Percentiles rank a stretch among this genome's conserved stretches.
Evolutionary conservation across 2,888 invertebrate genomes (phyloP).

Genomic region (Diarsia rubi): DNA sequence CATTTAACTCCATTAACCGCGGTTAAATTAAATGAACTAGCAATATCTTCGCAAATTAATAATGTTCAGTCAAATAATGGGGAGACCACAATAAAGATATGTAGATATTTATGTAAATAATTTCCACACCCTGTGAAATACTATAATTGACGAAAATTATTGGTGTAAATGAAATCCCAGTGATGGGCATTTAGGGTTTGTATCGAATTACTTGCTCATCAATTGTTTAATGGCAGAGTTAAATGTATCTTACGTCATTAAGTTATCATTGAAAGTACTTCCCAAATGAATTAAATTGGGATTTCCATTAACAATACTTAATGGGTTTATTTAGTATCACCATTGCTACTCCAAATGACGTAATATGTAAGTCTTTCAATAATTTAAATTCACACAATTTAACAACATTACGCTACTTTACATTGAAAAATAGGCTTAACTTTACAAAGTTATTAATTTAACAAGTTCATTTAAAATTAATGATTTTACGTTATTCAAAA

Average conservation of each 20-base stretch:
- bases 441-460: slow-evolving; percentile 29
- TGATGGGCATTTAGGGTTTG: slow-evolving; percentile 73
- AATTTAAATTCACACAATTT: slow-evolving; percentile 21
- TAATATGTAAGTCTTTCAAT: not conserved
- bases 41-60: slow-evolving; percentile 56
- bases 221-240: slow-evolving; percentile 64
- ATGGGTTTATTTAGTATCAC: not conserved
- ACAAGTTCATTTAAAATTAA: slow-evolving; percentile 18
- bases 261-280: not conserved
- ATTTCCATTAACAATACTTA: not conserved
- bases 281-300: not conserved
- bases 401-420: slow-evolving; percentile 19
- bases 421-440: slow-evolving; percentile 23
- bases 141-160: slow-evolving; percentile 89
- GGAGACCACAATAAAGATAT: slow-evolving; percentile 78
- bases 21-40: slow-evolving; percentile 56
- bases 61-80: slow-evolving; percentile 50
- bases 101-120: slow-evolving; percentile 80
- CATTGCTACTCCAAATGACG: not conserved
- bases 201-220: slow-evolving; percentile 67
- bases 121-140: slow-evolving; percentile 87
- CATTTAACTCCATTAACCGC: slow-evolving; percentile 59
- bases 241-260: slow-evolving; percentile 3
- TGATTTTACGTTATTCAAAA: not conserved
- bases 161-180: slow-evolving; percentile 83